Evolutionary conservation across 2,797 vertebrate species (phyloP).

Genomic region (Australoheros facetus): DNA sequence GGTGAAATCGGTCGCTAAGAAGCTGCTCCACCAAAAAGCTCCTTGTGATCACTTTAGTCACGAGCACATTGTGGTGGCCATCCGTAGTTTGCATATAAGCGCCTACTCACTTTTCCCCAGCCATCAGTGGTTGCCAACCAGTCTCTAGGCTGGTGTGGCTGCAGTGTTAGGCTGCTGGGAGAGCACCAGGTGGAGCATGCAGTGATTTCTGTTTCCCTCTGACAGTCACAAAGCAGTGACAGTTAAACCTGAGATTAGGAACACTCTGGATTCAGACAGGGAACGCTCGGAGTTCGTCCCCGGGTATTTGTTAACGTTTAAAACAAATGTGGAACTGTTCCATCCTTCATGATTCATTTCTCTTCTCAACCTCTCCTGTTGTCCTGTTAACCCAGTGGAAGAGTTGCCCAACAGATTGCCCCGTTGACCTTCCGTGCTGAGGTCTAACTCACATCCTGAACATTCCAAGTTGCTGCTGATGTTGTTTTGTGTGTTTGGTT

Average conservation of each 20-base stretch:
- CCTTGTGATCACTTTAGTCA: fast-evolving
- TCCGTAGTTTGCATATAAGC: not conserved
- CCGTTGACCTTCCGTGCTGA: not conserved
- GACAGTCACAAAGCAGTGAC: too few relatives aligned
- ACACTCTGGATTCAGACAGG: too few relatives aligned
- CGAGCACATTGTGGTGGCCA: not conserved
- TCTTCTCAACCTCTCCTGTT: too few relatives aligned
- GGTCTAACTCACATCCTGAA: constrained; percentile 56
- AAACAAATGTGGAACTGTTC: not conserved
- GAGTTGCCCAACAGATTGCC: not conserved
- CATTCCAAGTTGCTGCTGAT: constrained; percentile 79
- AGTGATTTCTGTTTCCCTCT: not conserved
- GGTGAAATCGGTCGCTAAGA: not conserved
- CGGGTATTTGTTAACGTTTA: not conserved
- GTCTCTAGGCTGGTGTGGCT: not conserved
- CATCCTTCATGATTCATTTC: not conserved
- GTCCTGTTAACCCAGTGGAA: not conserved
- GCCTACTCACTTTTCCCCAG: not conserved
- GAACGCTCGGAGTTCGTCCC: too few relatives aligned
- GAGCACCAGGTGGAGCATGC: not conserved
- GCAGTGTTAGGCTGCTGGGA: not conserved
- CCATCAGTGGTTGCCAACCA: fast-evolving
- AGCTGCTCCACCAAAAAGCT: fast-evolving
- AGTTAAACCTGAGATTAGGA: fast-evolving
- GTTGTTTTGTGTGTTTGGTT: constrained; percentile 83